These are phyloP conservation scores for Xestia sexstrigata DNA, from an alignment of 2,888 invertebrate genomes.

Conservation along the genomic window DNA sequence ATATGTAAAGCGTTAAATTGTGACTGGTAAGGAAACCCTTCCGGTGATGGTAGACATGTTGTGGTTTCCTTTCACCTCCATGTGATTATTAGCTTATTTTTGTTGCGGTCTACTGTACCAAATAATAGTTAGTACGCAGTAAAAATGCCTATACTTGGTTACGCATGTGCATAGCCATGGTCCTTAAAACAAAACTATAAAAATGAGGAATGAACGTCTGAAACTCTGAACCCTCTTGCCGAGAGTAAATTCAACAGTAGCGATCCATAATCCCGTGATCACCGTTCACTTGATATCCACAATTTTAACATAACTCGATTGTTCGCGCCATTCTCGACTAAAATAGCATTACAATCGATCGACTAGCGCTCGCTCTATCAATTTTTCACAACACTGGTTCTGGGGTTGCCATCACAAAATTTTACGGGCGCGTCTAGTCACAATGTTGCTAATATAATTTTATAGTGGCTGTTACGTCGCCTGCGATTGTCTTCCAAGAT, in stretches of 20 bases:
- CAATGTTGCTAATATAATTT: constrained; percentile 66
- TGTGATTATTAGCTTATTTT: neutral
- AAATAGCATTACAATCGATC: constrained; percentile 73
- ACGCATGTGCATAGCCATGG: neutral
- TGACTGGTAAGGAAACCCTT: neutral
- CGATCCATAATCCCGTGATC: constrained; percentile 37
- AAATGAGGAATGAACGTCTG: neutral
- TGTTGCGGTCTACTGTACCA: neutral
- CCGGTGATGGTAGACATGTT: neutral
- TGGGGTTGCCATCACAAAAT: constrained; percentile 71
- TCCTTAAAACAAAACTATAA: neutral
- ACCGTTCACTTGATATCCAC: constrained; percentile 53
- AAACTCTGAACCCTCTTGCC: too few relatives aligned
- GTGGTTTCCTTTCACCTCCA: neutral
- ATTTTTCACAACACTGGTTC: constrained; percentile 82
- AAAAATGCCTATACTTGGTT: neutral
- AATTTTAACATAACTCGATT: constrained; percentile 65
- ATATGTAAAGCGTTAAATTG: neutral
- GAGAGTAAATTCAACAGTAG: constrained; percentile 2
- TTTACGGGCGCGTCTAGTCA: constrained; percentile 65
- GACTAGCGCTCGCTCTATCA: constrained; percentile 68
- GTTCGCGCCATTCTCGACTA: constrained; percentile 65
- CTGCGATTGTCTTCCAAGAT: constrained; percentile 63
- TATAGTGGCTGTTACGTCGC: constrained; percentile 59
- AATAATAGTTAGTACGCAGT: neutral